A percentile compares a stretch with the other conserved stretches of the same genome.
These are phyloP conservation scores for Labroides dimidiatus DNA, from an alignment of 2,797 vertebrate genomes.

Conservation along the genomic window DNA sequence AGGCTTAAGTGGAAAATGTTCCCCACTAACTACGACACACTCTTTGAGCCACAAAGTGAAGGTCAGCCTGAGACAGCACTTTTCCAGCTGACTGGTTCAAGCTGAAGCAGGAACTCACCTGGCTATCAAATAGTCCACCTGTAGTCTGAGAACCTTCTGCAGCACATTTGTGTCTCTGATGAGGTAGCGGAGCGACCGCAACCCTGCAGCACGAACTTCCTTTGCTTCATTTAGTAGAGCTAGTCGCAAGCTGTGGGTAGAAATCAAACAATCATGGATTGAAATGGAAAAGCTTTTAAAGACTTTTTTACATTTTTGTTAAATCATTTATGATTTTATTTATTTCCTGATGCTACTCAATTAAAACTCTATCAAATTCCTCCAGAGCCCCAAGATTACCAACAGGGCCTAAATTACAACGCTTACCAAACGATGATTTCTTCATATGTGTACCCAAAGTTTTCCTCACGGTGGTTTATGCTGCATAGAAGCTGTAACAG, in stretches of 20 bases:
- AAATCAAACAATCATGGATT: slow-evolving; percentile 15
- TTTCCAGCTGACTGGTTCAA: background rate
- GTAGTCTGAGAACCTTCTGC: slow-evolving; percentile 96
- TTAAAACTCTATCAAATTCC: background rate
- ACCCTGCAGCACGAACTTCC: slow-evolving; percentile 96
- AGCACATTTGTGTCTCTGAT: slow-evolving; percentile 94
- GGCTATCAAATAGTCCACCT: slow-evolving; percentile 98
- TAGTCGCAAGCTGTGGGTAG: slow-evolving; percentile 89
- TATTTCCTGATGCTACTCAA: background rate
- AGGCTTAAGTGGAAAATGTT: background rate
- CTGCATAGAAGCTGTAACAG: slow-evolving; percentile 93
- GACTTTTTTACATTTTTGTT: too few species aligned
- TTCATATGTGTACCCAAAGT: slow-evolving; percentile 96
- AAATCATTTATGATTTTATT: too few species aligned
- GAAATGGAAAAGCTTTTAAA: too few species aligned
- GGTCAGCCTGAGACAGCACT: background rate
- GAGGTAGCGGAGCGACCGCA: slow-evolving; percentile 96
- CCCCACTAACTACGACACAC: background rate
- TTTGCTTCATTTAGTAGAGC: slow-evolving; percentile 98
- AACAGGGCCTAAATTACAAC: background rate
- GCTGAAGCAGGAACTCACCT: slow-evolving; percentile 83
- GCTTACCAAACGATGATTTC: slow-evolving; percentile 99
- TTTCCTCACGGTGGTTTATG: slow-evolving; percentile 93
- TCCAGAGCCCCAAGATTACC: background rate
- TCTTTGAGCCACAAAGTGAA: background rate